phyloP scores from a whole-genome alignment of 2,888 invertebrate species.

The Cyclophora albipunctata region DNA sequence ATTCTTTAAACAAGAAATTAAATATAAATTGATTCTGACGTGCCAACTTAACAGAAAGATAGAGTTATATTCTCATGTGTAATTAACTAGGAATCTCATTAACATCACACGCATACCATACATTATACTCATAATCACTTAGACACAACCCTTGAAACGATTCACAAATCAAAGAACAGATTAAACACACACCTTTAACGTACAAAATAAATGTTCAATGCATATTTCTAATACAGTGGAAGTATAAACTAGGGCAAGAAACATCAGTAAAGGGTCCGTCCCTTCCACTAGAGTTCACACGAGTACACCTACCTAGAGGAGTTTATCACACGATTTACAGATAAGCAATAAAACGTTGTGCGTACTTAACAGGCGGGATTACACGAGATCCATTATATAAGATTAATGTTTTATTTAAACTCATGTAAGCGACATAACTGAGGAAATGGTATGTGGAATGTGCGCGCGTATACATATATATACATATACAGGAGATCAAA shows the following conservation, averaged over 20 bases:
- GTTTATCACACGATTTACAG: conserved; percentile 33
- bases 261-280: conserved; percentile 43
- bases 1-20: no score
- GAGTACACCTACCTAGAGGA: conserved; percentile 19
- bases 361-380: neutral
- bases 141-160: no score
- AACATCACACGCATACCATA: no score
- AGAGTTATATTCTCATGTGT: no score
- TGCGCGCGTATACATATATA: conserved; percentile 15
- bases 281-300: conserved; percentile 48
- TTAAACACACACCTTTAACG: no score
- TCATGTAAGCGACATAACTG: conserved; percentile 2
- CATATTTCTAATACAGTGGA: conserved; percentile 21
- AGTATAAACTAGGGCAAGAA: conserved; percentile 26
- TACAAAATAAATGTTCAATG: neutral
- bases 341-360: conserved; percentile 40
- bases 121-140: no score
- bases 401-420: conserved; percentile 41
- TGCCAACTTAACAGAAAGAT: no score
- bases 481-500: conserved; percentile 21
- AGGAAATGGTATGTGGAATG: conserved; percentile 16
- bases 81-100: no score
- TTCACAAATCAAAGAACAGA: no score
- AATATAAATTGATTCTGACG: no score
- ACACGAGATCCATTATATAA: conserved; percentile 36